A percentile compares a stretch with the other conserved stretches of the same genome.
Conservation (phyloP, 2,797 vertebrate species). For the Spheniscus humboldti region DNA sequence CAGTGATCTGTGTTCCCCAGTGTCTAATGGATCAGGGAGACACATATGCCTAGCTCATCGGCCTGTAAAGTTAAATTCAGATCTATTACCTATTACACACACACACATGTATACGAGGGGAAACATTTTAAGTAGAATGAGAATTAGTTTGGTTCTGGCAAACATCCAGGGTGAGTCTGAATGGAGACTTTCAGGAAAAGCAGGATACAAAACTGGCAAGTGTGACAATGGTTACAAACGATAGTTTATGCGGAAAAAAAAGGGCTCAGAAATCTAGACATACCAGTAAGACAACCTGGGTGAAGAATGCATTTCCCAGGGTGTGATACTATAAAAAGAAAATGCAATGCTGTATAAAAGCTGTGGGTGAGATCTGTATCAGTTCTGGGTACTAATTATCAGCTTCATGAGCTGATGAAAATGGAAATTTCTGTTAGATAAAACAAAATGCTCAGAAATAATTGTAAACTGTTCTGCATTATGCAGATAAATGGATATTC, state of each 20-base stretch:
- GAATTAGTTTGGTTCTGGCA: slow-evolving; percentile 61
- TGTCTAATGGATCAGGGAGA: slow-evolving; percentile 25
- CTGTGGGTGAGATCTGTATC: background rate
- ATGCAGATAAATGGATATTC: background rate
- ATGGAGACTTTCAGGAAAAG: slow-evolving; percentile 74
- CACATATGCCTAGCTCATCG: background rate
- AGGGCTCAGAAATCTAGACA: background rate
- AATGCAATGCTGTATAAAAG: background rate
- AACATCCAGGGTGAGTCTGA: slow-evolving; percentile 59
- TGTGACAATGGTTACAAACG: slow-evolving; percentile 64
- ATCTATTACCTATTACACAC: slow-evolving; percentile 61
- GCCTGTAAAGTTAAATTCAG: slow-evolving; percentile 46
- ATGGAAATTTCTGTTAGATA: background rate
- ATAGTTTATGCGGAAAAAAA: background rate
- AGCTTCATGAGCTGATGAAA: background rate
- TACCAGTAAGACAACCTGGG: background rate
- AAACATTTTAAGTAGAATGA: slow-evolving; percentile 61
- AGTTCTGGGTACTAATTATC: background rate
- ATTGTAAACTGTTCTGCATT: background rate
- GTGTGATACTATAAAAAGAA: background rate
- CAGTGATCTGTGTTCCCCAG: background rate
- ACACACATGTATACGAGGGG: slow-evolving; percentile 27
- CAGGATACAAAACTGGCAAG: slow-evolving; percentile 65
- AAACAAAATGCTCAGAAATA: background rate
- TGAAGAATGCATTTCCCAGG: background rate